Conservation (phyloP, 2,113 vertebrate genomes). For the Archocentrus centrarchus region DNA sequence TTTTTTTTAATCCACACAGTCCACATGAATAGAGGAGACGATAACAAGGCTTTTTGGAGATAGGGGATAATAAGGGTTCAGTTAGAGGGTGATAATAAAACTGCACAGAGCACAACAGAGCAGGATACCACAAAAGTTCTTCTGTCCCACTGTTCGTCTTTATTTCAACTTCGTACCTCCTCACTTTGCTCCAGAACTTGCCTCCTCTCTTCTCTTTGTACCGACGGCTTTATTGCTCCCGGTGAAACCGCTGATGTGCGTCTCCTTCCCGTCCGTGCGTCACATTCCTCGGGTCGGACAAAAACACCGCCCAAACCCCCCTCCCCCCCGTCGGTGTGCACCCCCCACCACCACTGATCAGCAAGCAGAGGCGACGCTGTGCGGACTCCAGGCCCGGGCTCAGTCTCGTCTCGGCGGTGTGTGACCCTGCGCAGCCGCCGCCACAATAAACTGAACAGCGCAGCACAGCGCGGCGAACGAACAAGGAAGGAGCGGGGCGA, state of each 20-base stretch:
- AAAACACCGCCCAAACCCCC: slow-evolving; percentile 25
- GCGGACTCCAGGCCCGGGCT: slow-evolving; percentile 30
- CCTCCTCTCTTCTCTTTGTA: slow-evolving; percentile 15
- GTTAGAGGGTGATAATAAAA: background rate
- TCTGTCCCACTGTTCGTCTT: slow-evolving; percentile 9
- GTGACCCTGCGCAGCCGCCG: slow-evolving; percentile 30
- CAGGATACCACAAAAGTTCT: background rate
- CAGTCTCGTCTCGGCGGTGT: slow-evolving; percentile 27
- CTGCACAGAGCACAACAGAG: background rate
- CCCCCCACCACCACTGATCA: background rate
- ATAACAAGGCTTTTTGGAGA: background rate
- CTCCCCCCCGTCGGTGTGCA: background rate
- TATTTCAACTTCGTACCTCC: slow-evolving; percentile 52
- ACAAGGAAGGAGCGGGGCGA: slow-evolving; percentile 40
- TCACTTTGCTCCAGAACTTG: slow-evolving; percentile 37
- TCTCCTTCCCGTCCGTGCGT: slow-evolving; percentile 33
- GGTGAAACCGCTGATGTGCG: slow-evolving; percentile 25
- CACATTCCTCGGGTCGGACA: slow-evolving; percentile 58
- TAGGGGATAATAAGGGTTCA: background rate
- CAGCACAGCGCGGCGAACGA: slow-evolving; percentile 20
- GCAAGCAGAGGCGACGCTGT: background rate
- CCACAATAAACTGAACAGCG: background rate
- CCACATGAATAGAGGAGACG: background rate
- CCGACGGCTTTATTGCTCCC: background rate
- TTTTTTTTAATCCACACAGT: slow-evolving; percentile 6